Base-by-base conservation (phyloP, 2,797 vertebrate species). In the Sarcoramphus papa region DNA sequence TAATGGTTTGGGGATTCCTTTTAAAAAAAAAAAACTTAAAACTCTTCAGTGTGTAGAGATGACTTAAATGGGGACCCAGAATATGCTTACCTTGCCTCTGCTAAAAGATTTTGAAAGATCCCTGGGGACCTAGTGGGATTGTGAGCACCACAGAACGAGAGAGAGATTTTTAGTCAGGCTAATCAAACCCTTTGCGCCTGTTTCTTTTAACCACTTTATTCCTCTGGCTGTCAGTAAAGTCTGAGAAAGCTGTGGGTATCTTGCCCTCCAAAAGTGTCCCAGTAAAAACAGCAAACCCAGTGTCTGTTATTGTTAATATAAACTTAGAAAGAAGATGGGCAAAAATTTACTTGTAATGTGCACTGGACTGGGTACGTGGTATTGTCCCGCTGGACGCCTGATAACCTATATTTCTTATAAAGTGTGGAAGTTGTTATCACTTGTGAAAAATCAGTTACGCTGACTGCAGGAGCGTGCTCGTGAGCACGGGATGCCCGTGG, bases 331-430 rank as follows among this genome's bases (percentile, higher is more conserved):
- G 51, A 67, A 40, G 28, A 67, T 3, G 2, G 13, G 10, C 16
- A 43, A 23, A 57, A 40, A 12, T 53, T 41, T 73, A 21, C 24
- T 67, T 79, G 47, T 13, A 35, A 22, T 7, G 9, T 25, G 3
- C 15, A 1, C 17, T 62, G 64, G 67, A 10, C 33, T 27, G 54
- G 9, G 25, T 15, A 30, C 0, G 0, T 6, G 21, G 5, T 3
- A 13, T 12, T 28, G 13, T 59, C 45, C 23, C 3, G 0, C 28
- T 45, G n/a, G 12, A 41, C 2, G 1, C n/a, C 24, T 0, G 0
- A 15, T 48, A 63, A 41, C 4, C 24, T 53, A 2, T 21, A 6
- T 64, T 64, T 63, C 24, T 62, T 51, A 51, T 6, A 14, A 14
- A 62, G 27, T 16, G 4, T 59, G 43, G 9, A 75, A 21, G 10